Percentiles rank a stretch among this genome's conserved stretches.
Evolutionary conservation across 1,140 invertebrate genomes (phyloP).

Genomic region (Ostrea denselamellosa): DNA sequence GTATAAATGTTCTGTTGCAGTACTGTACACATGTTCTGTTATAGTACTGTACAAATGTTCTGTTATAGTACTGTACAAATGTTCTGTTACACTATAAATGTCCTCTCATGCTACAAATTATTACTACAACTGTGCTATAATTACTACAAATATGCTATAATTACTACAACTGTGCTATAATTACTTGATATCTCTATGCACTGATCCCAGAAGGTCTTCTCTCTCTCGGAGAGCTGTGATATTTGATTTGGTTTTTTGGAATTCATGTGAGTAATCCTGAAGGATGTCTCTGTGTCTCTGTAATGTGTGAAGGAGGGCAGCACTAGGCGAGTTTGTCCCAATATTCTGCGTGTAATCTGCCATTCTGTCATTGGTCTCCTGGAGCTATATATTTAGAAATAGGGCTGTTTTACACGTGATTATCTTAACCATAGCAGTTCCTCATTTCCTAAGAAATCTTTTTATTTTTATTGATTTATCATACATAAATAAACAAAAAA

Average conservation of each 20-base stretch:
- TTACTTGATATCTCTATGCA: slow-evolving; percentile 85
- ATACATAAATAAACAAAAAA: too few relatives aligned
- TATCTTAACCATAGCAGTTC: background rate
- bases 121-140: too few relatives aligned
- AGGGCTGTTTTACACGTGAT: background rate
- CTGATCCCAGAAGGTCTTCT: slow-evolving; percentile 87
- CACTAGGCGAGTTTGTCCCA: slow-evolving; percentile 78
- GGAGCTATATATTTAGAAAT: slow-evolving; percentile 83
- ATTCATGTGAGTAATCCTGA: slow-evolving; percentile 95
- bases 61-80: too few relatives aligned
- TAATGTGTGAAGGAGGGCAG: slow-evolving; percentile 92
- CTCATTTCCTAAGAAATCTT: too few relatives aligned
- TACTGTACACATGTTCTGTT: too few relatives aligned
- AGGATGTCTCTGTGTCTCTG: slow-evolving; percentile 97
- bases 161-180: slow-evolving; percentile 11
- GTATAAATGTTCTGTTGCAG: too few relatives aligned
- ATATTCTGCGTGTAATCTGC: slow-evolving; percentile 83
- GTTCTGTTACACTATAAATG: too few relatives aligned
- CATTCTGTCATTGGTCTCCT: slow-evolving; percentile 90
- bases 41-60: too few relatives aligned
- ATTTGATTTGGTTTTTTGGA: slow-evolving; percentile 93
- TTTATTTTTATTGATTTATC: too few relatives aligned
- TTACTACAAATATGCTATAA: background rate
- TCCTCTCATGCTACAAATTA: too few relatives aligned
- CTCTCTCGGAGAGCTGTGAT: slow-evolving; percentile 90